Evolutionary conservation across 2,888 invertebrate genomes (phyloP), one percentile per base, ranked within the genome.

Genomic region (Frankliniella fusca): DNA sequence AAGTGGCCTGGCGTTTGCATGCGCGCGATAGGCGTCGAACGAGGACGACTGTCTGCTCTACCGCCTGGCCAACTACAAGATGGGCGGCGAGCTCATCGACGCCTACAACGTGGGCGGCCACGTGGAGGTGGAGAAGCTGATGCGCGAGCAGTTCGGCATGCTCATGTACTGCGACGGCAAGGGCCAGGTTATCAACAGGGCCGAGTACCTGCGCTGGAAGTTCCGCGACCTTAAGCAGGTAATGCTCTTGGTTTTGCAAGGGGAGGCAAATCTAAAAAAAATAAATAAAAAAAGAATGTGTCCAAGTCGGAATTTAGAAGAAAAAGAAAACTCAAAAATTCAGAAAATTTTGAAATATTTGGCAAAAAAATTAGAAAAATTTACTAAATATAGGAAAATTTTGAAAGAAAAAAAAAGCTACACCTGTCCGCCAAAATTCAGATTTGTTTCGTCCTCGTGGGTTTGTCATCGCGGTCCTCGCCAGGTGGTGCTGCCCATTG

Each of bases 141-240:
- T 97, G 82, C 91, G 93, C 12, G 95, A 96, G 84, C 95, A 97
- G 87, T 96, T 97, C 86, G 93, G 94, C 0, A 92, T 95, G 12
- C 92, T 97, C 86, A 95, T 96, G 94, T 97, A 97, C 87, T 93
- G 93, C 81, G 93, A 94, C 80, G 97, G 97, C 1, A 92, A 93
- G 85, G 96, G 96, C 0, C 92, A 95, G 86, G 91, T 93, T 82
- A 95, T 97, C 86, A 96, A 96, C 88, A 90, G 96, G 48, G 94
- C 96, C 0, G 97, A 97, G 87, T 96, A 96, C 86, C 88, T 97
- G 20, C 91, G 96, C 48, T 97, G 97, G 97, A 96, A 96, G 88
- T 96, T 94, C 87, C 91, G 96, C 54, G 95, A 96, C 86, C 93
- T 93, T 86, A 94, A 94, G 85, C 93, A 94, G 90, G 94, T 92